Evolutionary conservation across 2,888 invertebrate genomes (phyloP).

Genomic region (Synergus umbraculus): DNA sequence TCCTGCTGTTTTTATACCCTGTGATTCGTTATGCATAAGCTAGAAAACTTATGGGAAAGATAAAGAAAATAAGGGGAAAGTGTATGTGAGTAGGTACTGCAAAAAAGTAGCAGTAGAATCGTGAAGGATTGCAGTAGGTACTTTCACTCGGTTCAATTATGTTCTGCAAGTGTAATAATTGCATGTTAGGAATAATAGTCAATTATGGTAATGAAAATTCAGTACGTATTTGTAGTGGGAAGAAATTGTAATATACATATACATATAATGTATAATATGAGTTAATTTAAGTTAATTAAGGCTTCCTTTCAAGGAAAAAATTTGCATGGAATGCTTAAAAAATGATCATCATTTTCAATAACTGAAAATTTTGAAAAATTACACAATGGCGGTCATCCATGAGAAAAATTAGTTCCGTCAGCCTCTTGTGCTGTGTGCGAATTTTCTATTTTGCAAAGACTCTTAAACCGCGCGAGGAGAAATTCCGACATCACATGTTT

Average conservation of each 20-base stretch:
- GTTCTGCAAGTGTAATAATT: constrained; percentile 32
- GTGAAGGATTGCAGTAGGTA: constrained; percentile 49
- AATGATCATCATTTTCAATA: no score
- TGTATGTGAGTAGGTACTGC: constrained; percentile 49
- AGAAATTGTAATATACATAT: no score
- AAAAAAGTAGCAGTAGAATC: constrained; percentile 52
- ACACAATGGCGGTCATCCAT: no score
- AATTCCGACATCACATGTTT: background rate
- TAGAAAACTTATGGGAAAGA: constrained; percentile 41
- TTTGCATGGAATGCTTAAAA: no score
- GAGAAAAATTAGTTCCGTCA: no score
- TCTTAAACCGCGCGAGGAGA: no score
- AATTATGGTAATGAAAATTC: background rate
- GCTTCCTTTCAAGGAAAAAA: no score
- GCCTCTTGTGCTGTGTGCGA: no score
- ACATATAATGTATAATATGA: no score
- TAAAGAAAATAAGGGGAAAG: constrained; percentile 59
- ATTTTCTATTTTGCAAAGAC: background rate
- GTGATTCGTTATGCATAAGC: background rate
- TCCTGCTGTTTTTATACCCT: constrained; percentile 25
- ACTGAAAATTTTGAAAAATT: no score
- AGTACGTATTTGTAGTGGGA: background rate
- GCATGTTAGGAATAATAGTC: background rate
- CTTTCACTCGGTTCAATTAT: constrained; percentile 56
- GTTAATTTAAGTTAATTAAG: no score